Evolutionary conservation across 2,113 vertebrate genomes (phyloP), one percentile per base, ranked within the genome.

Genomic region (Benitochromis conjunctus): DNA sequence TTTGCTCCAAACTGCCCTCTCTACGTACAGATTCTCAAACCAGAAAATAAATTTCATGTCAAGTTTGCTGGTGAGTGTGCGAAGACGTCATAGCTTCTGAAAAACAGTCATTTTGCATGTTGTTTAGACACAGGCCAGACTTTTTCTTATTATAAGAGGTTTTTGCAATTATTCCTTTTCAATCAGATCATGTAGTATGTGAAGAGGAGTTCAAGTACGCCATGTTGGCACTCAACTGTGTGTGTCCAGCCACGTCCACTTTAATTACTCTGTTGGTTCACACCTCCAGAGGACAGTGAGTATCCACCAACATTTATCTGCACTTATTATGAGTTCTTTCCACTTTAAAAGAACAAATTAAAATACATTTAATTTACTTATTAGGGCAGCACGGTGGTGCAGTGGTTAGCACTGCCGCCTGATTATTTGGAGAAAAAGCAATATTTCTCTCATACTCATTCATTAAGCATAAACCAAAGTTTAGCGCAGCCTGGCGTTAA

Each of bases 181-280:
- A 19, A 56, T 76, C 93, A 99, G 98, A 99, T 97, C 99, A 99
- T 36, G 98, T 99, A 36, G 99, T 99, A 1, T 99, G 99, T 96
- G 99, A 99, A 95, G 99, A 99, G 89, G 99, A 99, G 94, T 99
- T 99, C 94, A 99, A 99, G 91, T 99, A 99, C 29, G 98, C 98
- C 90, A 98, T 99, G 98, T 91, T 99, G 95, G 99, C 99, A 58
- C 96, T 99, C 85, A 99, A 99, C 93, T 99, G 98, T 80, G 97
- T 99, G 92, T 99, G 98, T 91, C 99, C 99, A n/a, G 99, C 98
- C 84, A 99, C 98, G 4, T 99, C 98, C 57, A 99, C 99, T 3
- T 96, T 99, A 86, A 98, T 99, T 82, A 99, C 99, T 3, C 96
- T 99, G 7, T 94, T 99, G 87, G 98, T 99, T 88, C 99, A 99